phyloP scores from a whole-genome alignment of 2,888 invertebrate genomes.

The Hyalella azteca region DNA sequence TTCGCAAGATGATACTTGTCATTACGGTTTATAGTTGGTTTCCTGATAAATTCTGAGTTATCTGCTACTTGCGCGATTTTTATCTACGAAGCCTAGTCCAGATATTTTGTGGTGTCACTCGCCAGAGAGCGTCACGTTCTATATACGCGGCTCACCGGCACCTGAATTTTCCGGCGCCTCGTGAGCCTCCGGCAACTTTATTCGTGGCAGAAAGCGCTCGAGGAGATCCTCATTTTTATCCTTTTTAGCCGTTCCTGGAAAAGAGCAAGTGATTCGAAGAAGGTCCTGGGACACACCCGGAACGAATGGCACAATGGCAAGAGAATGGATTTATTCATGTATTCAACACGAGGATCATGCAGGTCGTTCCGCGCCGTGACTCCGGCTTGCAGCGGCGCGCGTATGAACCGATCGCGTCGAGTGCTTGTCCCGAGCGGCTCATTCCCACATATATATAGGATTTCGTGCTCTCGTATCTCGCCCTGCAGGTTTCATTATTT shows the following conservation, averaged over 20 bases:
- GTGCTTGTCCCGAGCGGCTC: no score
- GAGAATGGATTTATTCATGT: constrained; percentile 34
- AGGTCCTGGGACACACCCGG: constrained; percentile 30
- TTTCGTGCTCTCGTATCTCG: no score
- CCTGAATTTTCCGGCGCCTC: constrained; percentile 1
- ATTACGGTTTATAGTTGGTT: no score
- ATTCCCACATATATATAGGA: no score
- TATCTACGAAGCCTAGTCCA: no score
- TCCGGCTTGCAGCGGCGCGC: not conserved
- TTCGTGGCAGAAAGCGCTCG: not conserved
- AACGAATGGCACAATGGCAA: constrained; percentile 34
- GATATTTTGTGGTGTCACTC: no score
- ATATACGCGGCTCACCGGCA: constrained; percentile 1
- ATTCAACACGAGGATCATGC: constrained; percentile 9
- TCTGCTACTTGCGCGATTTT: no score
- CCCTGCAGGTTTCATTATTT: no score
- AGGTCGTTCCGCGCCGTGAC: not conserved
- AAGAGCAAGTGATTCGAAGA: constrained; percentile 34
- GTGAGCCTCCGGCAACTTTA: not conserved
- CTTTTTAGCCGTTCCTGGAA: constrained; percentile 22
- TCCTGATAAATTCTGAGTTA: no score
- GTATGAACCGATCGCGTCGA: not conserved
- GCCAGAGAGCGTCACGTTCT: constrained; percentile 34
- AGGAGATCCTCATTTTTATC: not conserved
- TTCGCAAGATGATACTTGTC: no score